phyloP scores from a whole-genome alignment of 2,888 invertebrate genomes.

The Candidula unifasciata region DNA sequence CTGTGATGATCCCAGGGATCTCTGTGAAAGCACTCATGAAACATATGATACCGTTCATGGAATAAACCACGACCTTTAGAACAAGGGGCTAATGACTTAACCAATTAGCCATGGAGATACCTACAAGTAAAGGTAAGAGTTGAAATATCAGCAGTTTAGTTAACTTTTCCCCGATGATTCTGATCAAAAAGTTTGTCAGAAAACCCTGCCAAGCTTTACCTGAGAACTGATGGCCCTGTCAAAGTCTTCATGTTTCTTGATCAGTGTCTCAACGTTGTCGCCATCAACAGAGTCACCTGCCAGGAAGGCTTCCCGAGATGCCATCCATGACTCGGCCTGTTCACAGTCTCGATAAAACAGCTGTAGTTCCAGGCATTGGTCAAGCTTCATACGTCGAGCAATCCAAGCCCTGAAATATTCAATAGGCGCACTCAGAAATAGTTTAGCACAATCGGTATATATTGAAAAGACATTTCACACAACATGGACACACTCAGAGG shows the following conservation, averaged over 20 bases:
- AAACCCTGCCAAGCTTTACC: conserved; percentile 76
- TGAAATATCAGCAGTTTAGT: no score
- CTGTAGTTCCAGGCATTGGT: conserved; percentile 98
- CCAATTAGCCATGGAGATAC: no score
- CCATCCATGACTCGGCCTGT: conserved; percentile 99
- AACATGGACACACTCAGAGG: background rate
- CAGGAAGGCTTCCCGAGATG: conserved; percentile 97
- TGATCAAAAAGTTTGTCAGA: no score
- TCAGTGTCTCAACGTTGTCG: conserved; percentile 98
- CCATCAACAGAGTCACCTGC: conserved; percentile 86
- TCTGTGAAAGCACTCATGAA: no score
- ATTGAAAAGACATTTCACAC: background rate
- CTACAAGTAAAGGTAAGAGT: no score
- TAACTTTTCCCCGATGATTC: no score
- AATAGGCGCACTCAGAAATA: background rate
- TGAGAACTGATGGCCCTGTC: conserved; percentile 99
- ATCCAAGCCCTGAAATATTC: conserved; percentile 90
- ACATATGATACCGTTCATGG: no score
- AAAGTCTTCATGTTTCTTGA: conserved; percentile 99
- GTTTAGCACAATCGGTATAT: background rate
- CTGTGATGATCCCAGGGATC: no score
- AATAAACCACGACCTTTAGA: no score
- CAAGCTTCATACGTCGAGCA: conserved; percentile 94
- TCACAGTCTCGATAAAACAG: conserved; percentile 98
- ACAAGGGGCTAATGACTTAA: no score